Conservation (phyloP, 2,113 vertebrate genomes). For the Strix uralensis region DNA sequence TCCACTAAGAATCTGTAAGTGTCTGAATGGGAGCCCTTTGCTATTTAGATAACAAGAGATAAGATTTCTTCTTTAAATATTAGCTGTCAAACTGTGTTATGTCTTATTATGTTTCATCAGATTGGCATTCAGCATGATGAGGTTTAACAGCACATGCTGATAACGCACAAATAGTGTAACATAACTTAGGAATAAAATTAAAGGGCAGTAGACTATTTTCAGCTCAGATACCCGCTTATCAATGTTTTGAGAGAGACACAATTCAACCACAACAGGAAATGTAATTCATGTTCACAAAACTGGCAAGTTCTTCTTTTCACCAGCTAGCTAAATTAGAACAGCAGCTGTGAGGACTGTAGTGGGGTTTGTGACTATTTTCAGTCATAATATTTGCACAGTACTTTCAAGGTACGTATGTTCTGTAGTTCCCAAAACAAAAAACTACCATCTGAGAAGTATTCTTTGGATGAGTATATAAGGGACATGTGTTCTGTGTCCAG, state of each 20-base stretch:
- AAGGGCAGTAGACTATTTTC: constrained; percentile 17
- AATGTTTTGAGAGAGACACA: constrained; percentile 10
- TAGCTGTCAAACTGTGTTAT: constrained; percentile 41
- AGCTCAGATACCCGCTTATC: constrained; percentile 14
- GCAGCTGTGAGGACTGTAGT: not conserved
- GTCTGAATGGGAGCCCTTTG: constrained; percentile 35
- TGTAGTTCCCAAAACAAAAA: constrained; percentile 25
- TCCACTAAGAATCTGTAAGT: constrained; percentile 30
- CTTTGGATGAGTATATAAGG: constrained; percentile 30
- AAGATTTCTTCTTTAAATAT: constrained; percentile 58
- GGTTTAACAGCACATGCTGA: constrained; percentile 40
- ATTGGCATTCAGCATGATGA: constrained; percentile 49
- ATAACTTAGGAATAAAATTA: constrained; percentile 48
- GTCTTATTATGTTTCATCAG: constrained; percentile 40
- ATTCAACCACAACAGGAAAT: constrained; percentile 21
- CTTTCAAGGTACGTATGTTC: not conserved
- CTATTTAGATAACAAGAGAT: constrained; percentile 45
- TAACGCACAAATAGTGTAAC: not conserved
- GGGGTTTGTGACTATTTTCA: not conserved
- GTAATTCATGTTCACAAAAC: constrained; percentile 13
- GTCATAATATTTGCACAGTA: not conserved
- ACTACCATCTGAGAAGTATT: constrained; percentile 27
- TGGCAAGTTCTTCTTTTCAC: not conserved
- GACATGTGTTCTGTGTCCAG: not conserved
- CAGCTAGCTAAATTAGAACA: not conserved